Percentiles rank a stretch among this genome's conserved stretches.
Conservation (phyloP, 2,888 invertebrate species). For the Rotaria sp. region DNA sequence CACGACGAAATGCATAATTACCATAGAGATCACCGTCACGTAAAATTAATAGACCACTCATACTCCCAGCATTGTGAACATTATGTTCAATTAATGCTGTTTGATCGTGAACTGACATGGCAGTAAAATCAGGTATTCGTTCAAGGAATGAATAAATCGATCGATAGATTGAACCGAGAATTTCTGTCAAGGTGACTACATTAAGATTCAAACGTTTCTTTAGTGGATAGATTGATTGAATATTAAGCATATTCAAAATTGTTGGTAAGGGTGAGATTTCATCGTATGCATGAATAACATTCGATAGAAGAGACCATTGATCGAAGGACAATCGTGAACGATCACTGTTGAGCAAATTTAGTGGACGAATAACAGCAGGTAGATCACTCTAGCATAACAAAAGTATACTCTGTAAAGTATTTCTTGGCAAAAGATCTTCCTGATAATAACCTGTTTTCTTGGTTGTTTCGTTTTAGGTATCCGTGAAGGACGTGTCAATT, state of each 20-base stretch:
- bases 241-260: background rate
- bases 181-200: background rate
- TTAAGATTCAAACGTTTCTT: background rate
- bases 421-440: too few species aligned
- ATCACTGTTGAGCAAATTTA: background rate
- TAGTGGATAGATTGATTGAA: background rate
- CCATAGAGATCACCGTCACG: background rate
- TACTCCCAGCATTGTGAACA: background rate
- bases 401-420: too few species aligned
- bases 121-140: background rate
- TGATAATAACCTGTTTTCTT: too few species aligned
- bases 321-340: background rate
- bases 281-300: background rate
- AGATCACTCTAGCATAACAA: too few species aligned
- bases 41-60: background rate
- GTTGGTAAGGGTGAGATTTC: background rate
- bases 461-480: too few species aligned
- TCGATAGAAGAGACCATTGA: background rate
- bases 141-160: background rate
- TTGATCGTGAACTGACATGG: background rate
- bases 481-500: background rate
- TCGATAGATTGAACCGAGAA: background rate
- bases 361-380: background rate
- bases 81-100: background rate
- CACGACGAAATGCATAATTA: background rate